These are phyloP conservation scores for Centrocercus urophasianus DNA, from an alignment of 2,113 vertebrate genomes.

Conservation along the genomic window DNA sequence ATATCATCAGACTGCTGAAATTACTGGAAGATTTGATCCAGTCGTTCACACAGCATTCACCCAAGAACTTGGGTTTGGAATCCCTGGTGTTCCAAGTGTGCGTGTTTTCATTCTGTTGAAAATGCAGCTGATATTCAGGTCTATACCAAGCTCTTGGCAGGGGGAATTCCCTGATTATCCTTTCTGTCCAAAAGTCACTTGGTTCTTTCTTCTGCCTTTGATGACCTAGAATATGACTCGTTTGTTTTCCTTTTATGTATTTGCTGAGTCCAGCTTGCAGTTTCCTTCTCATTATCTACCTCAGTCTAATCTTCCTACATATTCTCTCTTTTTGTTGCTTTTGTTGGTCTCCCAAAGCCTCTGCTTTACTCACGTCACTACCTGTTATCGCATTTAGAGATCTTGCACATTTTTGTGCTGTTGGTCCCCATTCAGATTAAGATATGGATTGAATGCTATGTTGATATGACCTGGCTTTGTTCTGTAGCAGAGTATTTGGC, in stretches of 20 bases:
- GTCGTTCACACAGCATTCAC: background rate
- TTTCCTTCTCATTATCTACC: constrained; percentile 14
- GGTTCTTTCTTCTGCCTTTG: background rate
- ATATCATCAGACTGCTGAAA: background rate
- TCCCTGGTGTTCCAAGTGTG: background rate
- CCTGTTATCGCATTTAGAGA: background rate
- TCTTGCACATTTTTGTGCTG: constrained; percentile 27
- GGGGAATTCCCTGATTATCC: background rate
- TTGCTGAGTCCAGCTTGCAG: constrained; percentile 1
- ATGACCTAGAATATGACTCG: background rate
- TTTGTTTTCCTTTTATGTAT: constrained; percentile 22
- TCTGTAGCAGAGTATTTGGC: background rate
- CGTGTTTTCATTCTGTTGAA: background rate
- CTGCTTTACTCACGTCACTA: background rate
- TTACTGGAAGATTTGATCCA: background rate
- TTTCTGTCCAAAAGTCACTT: background rate
- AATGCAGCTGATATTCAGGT: background rate
- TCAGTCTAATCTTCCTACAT: background rate
- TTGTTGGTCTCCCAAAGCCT: background rate
- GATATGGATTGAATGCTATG: background rate
- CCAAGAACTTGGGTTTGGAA: background rate
- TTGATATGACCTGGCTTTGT: constrained; percentile 1
- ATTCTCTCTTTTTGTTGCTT: background rate
- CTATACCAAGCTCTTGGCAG: background rate
- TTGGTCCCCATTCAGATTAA: background rate